These are phyloP conservation scores for Tragelaphus scriptus DNA, from an alignment of 2,113 vertebrate genomes.

Conservation along the genomic window DNA sequence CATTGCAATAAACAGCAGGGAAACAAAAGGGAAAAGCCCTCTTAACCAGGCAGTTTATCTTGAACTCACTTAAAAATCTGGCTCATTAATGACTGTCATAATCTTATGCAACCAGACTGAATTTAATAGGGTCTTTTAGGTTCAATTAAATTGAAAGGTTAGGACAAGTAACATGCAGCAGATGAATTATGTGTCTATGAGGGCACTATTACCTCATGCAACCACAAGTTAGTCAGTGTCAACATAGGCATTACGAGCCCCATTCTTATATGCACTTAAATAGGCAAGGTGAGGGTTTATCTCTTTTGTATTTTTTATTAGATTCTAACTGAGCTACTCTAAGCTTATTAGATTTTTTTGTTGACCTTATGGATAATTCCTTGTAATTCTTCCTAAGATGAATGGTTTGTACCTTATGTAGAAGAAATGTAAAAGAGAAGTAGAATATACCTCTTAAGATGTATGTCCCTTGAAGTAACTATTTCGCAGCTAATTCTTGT, in stretches of 20 bases:
- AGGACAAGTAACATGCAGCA: neutral
- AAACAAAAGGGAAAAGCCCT: constrained; percentile 3
- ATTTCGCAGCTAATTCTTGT: constrained; percentile 13
- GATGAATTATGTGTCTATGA: neutral
- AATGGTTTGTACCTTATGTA: neutral
- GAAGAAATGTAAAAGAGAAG: neutral
- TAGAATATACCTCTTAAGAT: neutral
- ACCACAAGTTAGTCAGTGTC: neutral
- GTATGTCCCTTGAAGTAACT: neutral
- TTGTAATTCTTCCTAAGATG: neutral
- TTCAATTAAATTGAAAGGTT: constrained; percentile 26
- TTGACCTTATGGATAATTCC: neutral
- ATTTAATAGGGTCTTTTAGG: constrained; percentile 47
- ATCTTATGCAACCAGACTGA: neutral
- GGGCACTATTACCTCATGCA: neutral
- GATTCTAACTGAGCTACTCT: neutral
- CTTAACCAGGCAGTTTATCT: constrained; percentile 6
- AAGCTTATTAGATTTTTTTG: neutral
- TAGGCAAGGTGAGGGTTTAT: neutral
- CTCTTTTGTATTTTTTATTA: neutral
- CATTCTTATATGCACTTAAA: neutral
- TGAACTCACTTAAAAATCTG: constrained; percentile 28
- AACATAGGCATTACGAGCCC: neutral
- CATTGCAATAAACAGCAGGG: constrained; percentile 32
- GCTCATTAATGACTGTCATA: constrained; percentile 28